Conservation (phyloP, 2,113 vertebrate genomes). For the Nothocercus nigrocapillus region DNA sequence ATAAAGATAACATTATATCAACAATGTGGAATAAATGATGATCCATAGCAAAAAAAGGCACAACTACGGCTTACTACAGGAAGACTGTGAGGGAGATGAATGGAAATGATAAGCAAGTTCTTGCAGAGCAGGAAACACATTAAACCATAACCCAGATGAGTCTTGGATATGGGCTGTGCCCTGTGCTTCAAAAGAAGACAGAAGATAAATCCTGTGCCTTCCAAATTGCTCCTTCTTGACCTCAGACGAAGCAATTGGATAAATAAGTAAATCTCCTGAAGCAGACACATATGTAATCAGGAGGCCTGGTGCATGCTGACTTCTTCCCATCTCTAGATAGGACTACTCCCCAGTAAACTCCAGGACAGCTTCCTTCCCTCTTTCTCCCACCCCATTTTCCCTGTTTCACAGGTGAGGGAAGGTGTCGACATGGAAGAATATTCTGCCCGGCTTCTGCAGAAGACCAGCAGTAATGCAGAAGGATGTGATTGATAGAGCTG, state of each 20-base stretch:
- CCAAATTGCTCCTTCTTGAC: neutral
- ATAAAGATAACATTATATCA: neutral
- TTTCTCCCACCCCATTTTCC: neutral
- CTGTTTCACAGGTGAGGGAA: neutral
- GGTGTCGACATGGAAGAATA: rapidly evolving
- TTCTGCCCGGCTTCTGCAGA: neutral
- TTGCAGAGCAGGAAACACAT: neutral
- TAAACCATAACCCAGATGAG: neutral
- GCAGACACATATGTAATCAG: rapidly evolving
- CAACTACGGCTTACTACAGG: neutral
- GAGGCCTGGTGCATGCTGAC: neutral
- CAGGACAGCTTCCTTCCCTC: neutral
- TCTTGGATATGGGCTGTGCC: neutral
- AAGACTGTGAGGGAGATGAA: neutral
- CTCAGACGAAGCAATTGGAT: rapidly evolving
- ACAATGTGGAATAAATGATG: neutral
- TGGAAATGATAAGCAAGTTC: neutral
- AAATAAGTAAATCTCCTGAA: neutral
- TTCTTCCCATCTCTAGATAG: neutral
- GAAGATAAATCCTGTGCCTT: rapidly evolving
- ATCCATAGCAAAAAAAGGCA: neutral
- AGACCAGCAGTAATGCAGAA: neutral
- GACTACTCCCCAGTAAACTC: too few species aligned
- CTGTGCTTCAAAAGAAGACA: too few species aligned
- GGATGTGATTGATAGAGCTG: neutral